Percentiles rank a stretch among this genome's conserved stretches.
phyloP scores from a whole-genome alignment of 2,888 invertebrate genomes.

The Lysandra coridon region DNA sequence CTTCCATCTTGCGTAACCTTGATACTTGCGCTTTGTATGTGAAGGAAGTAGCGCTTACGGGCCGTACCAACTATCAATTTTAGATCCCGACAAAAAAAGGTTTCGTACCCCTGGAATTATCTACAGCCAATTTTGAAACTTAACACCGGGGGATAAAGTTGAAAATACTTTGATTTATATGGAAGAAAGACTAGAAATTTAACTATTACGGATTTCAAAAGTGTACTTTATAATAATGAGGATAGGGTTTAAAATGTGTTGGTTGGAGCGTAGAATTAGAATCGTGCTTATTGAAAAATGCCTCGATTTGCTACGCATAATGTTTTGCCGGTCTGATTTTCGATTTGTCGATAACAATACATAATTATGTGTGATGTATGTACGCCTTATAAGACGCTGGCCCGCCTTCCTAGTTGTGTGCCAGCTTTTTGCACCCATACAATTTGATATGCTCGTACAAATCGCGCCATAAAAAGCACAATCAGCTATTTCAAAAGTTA shows the following conservation, averaged over 20 bases:
- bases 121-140: not conserved
- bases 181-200: not conserved
- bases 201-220: not conserved
- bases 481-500: not conserved
- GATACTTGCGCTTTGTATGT: conserved; percentile 38
- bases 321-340: conserved; percentile 29
- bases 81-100: conserved; percentile 36
- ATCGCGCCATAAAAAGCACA: not conserved
- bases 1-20: conserved; percentile 47
- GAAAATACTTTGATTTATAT: not conserved
- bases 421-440: not conserved
- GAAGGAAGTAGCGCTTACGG: conserved; percentile 42
- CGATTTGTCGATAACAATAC: conserved; percentile 29
- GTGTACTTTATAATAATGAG: not conserved
- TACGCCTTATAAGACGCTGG: not conserved
- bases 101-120: not conserved
- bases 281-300: conserved; percentile 33
- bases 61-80: conserved; percentile 43
- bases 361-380: conserved; percentile 10
- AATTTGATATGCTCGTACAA: not conserved
- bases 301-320: conserved; percentile 39
- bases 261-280: not conserved
- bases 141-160: not conserved
- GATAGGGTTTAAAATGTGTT: not conserved
- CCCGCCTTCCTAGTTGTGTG: not conserved